phyloP scores from a whole-genome alignment of 2,797 vertebrate genomes.

The Sebastes trivittatus region DNA sequence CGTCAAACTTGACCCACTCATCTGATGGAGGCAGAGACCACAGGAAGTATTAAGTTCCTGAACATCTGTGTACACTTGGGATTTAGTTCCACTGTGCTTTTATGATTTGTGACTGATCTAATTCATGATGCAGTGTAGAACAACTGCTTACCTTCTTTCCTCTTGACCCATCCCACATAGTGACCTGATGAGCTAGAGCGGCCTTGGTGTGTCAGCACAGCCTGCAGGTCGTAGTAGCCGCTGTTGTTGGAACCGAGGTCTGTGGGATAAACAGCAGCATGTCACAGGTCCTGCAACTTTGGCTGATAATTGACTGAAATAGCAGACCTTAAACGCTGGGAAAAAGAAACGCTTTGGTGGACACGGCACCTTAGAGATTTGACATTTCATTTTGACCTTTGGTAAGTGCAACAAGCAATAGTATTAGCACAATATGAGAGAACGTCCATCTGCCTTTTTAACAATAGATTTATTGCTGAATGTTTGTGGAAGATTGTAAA shows the following conservation, averaged over 20 bases:
- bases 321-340: no score
- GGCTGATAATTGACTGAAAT: not conserved
- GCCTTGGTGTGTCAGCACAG: conserved; percentile 97
- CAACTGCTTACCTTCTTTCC: conserved; percentile 92
- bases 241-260: conserved; percentile 97
- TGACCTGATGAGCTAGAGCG: conserved; percentile 98
- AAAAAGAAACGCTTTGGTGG: no score
- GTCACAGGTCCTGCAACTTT: not conserved
- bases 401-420: not conserved
- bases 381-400: not conserved
- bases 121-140: not conserved
- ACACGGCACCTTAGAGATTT: not conserved
- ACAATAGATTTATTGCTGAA: not conserved
- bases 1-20: conserved; percentile 99
- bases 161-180: conserved; percentile 98
- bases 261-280: conserved; percentile 44
- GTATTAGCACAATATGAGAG: not conserved
- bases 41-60: conserved; percentile 9
- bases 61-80: not conserved
- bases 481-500: not conserved
- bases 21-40: conserved; percentile 76
- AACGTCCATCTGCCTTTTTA: not conserved
- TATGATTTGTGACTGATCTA: not conserved
- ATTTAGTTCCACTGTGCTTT: not conserved
- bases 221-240: conserved; percentile 97